Evolutionary conservation across 2,888 invertebrate genomes (phyloP).

Genomic region (Pharmacophagus antenor): DNA sequence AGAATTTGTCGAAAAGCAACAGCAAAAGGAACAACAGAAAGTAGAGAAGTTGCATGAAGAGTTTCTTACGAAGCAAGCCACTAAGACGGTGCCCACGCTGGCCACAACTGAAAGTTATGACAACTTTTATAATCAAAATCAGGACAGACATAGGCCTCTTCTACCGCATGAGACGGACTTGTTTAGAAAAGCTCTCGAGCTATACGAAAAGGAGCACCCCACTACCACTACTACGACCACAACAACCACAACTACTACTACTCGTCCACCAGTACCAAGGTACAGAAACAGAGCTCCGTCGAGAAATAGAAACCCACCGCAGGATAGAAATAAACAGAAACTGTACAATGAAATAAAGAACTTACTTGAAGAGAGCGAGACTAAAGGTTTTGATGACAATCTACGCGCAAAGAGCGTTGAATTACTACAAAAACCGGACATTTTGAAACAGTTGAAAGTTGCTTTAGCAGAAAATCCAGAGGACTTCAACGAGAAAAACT

Average conservation of each 20-base stretch:
- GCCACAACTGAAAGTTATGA: slow-evolving; percentile 74
- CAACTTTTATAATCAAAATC: slow-evolving; percentile 61
- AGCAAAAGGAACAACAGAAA: slow-evolving; percentile 88
- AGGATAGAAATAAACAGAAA: slow-evolving; percentile 79
- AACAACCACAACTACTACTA: slow-evolving; percentile 81
- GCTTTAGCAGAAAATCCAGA: slow-evolving; percentile 86
- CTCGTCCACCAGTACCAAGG: slow-evolving; percentile 62
- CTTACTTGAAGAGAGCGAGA: slow-evolving; percentile 78
- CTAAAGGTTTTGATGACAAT: slow-evolving; percentile 78
- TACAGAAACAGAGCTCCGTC: slow-evolving; percentile 60
- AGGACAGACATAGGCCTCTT: slow-evolving; percentile 73
- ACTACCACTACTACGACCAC: slow-evolving; percentile 85
- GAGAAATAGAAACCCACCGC: slow-evolving; percentile 66
- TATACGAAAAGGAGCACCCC: slow-evolving; percentile 85
- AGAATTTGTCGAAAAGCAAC: slow-evolving; percentile 88
- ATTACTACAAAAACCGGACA: slow-evolving; percentile 84
- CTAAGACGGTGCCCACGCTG: slow-evolving; percentile 78
- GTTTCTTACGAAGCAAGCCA: slow-evolving; percentile 85
- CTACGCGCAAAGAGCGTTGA: slow-evolving; percentile 77
- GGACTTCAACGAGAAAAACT: slow-evolving; percentile 84
- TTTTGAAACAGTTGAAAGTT: slow-evolving; percentile 87
- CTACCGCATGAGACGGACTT: slow-evolving; percentile 83
- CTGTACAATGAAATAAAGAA: slow-evolving; percentile 81
- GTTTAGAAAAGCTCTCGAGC: slow-evolving; percentile 84
- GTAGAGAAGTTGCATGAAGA: slow-evolving; percentile 86